Percentiles rank a stretch among this genome's conserved stretches.
Conservation (phyloP, 2,797 vertebrate genomes). For the Galagoides demidoff region DNA sequence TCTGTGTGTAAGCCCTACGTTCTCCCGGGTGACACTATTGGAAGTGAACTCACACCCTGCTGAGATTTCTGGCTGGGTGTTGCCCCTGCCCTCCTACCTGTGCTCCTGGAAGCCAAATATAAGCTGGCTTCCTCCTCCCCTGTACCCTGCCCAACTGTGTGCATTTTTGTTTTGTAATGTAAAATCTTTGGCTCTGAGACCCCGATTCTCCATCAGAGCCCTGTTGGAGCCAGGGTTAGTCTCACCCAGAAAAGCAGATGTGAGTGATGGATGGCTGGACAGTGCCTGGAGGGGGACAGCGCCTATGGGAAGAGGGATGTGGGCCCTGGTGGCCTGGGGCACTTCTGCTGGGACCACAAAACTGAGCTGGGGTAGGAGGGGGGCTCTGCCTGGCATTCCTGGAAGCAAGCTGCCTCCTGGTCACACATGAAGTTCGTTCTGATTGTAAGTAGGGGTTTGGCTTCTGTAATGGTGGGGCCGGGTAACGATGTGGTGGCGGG, state of each 20-base stretch:
- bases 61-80: too few species aligned
- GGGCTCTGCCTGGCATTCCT: background rate
- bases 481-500: conserved; percentile 36
- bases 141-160: background rate
- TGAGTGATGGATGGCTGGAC: background rate
- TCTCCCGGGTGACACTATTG: too few species aligned
- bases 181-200: background rate
- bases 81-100: background rate
- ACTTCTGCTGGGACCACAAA: background rate
- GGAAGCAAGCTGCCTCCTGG: conserved; percentile 37
- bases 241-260: background rate
- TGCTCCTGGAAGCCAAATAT: background rate
- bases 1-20: rapidly evolving
- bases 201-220: background rate
- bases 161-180: background rate
- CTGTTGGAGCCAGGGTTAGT: background rate
- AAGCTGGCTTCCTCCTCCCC: background rate
- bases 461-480: conserved; percentile 62
- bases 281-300: rapidly evolving
- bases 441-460: conserved; percentile 58
- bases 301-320: too few species aligned
- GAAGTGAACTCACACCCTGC: rapidly evolving
- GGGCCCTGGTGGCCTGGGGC: background rate
- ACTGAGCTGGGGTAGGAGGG: background rate
- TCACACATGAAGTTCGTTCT: background rate